Evolutionary conservation across 2,797 vertebrate genomes (phyloP).

Genomic region (Hyperoplus immaculatus): DNA sequence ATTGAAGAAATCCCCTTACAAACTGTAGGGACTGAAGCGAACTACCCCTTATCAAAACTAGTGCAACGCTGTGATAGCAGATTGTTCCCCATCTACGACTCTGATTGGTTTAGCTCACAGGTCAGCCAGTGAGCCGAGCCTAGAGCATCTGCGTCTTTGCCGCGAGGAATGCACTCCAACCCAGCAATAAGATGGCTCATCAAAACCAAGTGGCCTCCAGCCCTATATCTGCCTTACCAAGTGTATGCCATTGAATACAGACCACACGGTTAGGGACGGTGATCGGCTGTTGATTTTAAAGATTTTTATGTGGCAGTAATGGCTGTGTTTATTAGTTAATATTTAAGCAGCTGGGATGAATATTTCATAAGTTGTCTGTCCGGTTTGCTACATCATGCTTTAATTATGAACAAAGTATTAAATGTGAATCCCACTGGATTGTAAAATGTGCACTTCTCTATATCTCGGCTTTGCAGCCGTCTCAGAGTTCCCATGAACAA

Average conservation of each 20-base stretch:
- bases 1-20: conserved; percentile 67
- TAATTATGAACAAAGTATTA: conserved; percentile 63
- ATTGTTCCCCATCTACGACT: conserved; percentile 57
- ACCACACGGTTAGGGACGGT: conserved; percentile 44
- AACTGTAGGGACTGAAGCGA: conserved; percentile 55
- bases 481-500: conserved; percentile 59
- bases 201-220: conserved; percentile 51
- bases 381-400: conserved; percentile 61
- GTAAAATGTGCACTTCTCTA: conserved; percentile 44
- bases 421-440: conserved; percentile 48
- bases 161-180: conserved; percentile 39
- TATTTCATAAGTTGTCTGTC: conserved; percentile 60
- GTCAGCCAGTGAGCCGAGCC: conserved; percentile 60
- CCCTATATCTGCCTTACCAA: conserved; percentile 28
- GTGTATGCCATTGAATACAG: conserved; percentile 44
- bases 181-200: conserved; percentile 48
- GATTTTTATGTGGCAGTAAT: conserved; percentile 38
- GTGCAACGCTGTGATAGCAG: conserved; percentile 58
- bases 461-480: conserved; percentile 59
- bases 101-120: conserved; percentile 73
- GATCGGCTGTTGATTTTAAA: conserved; percentile 16
- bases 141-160: conserved; percentile 46
- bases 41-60: conserved; percentile 71
- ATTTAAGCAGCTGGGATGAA: conserved; percentile 66
- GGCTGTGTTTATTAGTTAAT: conserved; percentile 66